Base-by-base conservation (phyloP, 2,888 invertebrate species). In the Parnassius smintheus region DNA sequence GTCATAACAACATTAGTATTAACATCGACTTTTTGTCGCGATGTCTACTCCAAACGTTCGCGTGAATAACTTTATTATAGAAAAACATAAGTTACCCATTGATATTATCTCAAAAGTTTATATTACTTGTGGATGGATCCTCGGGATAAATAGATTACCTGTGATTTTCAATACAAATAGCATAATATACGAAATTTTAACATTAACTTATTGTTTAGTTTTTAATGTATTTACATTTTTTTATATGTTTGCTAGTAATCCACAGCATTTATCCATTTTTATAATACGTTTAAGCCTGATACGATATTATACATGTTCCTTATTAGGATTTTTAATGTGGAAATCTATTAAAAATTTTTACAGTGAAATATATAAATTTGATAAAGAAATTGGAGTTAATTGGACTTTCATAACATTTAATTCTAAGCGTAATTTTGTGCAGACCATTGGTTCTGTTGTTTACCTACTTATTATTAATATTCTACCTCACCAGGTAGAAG, bases 81-180 rank as follows among this genome's bases (percentile, higher is more conserved):
- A 65, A 10, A 62, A 46, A 13, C 48, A 35, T 9, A 64, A 65
- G 54, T 59, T 49, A 8, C 41, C 53, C 35, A 53, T 66, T 2
- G 70, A 72, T 22, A 46, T n/a, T 18, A 56, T 64, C 45, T 67
- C 68, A 8, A 69, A 69, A 53, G 18, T 63, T 2, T 70, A 68
- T 35, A 67, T 73, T 9, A 42, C 66, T 22, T 7, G 50, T 3
- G 62, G 59, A 56, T 56, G 65, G 8, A 7, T 67, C 8, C 35
- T 68, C 9, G 74, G 74, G 9, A 53, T 67, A 11, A 68, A 70
- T 59, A 62, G 73, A 44, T n/a, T 69, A 9, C 50, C 67, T 2
- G 41, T 73, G 25, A 18, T 72, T 8, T 57, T 66, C 2, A 57
- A 61, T 22, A 50, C 63, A 3, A 68, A 62, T 25, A 57, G 10